phyloP scores from a whole-genome alignment of 1,140 invertebrate species.

The Papilio glaucus region DNA sequence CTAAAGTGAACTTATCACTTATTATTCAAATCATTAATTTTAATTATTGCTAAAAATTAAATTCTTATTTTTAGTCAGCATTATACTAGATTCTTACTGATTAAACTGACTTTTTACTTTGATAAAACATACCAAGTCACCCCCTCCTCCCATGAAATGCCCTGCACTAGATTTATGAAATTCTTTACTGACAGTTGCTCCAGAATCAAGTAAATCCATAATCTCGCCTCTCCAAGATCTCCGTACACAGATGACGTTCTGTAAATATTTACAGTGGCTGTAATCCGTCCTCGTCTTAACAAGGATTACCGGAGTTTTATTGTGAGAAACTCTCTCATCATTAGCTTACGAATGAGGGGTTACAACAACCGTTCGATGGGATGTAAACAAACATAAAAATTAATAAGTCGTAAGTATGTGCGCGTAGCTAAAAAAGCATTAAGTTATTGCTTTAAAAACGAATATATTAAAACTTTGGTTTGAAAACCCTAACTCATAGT shows the following conservation, averaged over 20 bases:
- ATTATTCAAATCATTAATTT: too few relatives aligned
- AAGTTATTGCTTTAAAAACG: not conserved
- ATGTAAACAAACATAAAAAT: slow-evolving; percentile 33
- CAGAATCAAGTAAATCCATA: slow-evolving; percentile 40
- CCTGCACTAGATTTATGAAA: slow-evolving; percentile 36
- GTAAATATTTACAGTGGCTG: slow-evolving; percentile 68
- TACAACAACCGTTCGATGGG: slow-evolving; percentile 24
- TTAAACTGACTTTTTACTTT: too few relatives aligned
- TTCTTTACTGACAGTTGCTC: slow-evolving; percentile 35
- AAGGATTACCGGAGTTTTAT: slow-evolving; percentile 67
- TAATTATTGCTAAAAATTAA: too few relatives aligned
- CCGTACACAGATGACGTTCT: slow-evolving; percentile 57
- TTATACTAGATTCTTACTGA: too few relatives aligned
- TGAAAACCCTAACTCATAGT: too few relatives aligned
- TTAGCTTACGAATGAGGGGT: slow-evolving; percentile 34
- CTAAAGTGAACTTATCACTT: too few relatives aligned
- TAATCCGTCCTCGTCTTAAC: slow-evolving; percentile 46
- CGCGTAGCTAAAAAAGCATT: not conserved
- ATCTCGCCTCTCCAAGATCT: slow-evolving; percentile 51
- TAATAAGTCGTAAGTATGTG: slow-evolving; percentile 13
- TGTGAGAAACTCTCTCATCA: slow-evolving; percentile 62
- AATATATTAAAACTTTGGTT: too few relatives aligned
- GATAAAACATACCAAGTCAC: too few relatives aligned
- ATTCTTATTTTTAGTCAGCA: too few relatives aligned
- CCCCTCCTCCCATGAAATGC: too few relatives aligned